Percentiles rank a stretch among this genome's conserved stretches.
These are phyloP conservation scores for Lagopus muta DNA, from an alignment of 2,113 vertebrate species.

Conservation along the genomic window DNA sequence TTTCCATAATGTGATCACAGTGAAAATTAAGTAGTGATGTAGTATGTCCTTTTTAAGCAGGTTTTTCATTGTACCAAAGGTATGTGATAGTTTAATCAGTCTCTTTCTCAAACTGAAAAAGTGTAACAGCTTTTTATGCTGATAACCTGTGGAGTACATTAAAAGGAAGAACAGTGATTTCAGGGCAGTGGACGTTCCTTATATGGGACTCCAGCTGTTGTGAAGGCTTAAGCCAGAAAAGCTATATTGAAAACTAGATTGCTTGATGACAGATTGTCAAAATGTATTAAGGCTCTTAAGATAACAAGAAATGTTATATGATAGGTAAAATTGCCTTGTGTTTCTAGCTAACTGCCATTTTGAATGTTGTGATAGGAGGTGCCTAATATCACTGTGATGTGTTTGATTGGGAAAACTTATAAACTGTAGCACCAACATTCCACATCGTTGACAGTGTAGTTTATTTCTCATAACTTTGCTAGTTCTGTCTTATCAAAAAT, in stretches of 20 bases:
- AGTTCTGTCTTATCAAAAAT: neutral
- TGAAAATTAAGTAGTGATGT: neutral
- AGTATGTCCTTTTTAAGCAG: neutral
- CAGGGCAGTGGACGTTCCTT: neutral
- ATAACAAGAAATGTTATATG: constrained; percentile 43
- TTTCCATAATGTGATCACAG: neutral
- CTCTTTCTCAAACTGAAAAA: constrained; percentile 1
- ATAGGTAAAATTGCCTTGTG: constrained; percentile 40
- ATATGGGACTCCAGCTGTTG: constrained; percentile 16
- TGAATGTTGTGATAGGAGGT: constrained; percentile 18
- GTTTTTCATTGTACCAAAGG: neutral
- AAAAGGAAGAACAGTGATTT: constrained; percentile 12
- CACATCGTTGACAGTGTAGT: neutral
- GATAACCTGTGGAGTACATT: neutral
- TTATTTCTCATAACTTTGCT: neutral
- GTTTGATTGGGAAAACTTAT: constrained; percentile 26
- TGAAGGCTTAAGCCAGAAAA: constrained; percentile 33
- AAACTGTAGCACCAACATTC: constrained; percentile 18
- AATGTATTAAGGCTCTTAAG: constrained; percentile 51
- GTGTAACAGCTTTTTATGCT: neutral
- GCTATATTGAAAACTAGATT: constrained; percentile 34
- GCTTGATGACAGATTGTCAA: constrained; percentile 61
- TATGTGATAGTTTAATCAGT: constrained; percentile 7
- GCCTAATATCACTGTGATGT: neutral
- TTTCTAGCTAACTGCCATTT: constrained; percentile 45